Conservation (phyloP, 2,797 vertebrate species). For the Argyrosomus regius region DNA sequence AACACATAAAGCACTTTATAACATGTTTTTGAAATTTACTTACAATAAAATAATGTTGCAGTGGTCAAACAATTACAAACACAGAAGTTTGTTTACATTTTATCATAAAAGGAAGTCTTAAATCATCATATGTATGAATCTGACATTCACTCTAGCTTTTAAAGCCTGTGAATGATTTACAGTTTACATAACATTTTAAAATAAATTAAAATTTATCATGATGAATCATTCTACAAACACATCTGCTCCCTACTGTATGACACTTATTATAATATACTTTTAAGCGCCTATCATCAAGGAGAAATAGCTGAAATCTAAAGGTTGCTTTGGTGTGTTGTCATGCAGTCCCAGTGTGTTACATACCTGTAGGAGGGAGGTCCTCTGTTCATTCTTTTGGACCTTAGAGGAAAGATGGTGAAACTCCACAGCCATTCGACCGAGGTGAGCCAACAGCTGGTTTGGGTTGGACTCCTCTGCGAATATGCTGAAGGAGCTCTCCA, state of each 20-base stretch:
- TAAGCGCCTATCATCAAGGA: background rate
- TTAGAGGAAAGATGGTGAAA: constrained; percentile 97
- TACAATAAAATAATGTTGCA: background rate
- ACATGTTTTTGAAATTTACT: background rate
- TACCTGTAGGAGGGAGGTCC: constrained; percentile 96
- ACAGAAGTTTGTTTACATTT: background rate
- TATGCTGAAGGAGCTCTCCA: constrained; percentile 95
- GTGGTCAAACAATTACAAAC: background rate
- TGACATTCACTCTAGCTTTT: background rate
- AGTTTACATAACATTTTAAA: background rate
- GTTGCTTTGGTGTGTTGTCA: background rate
- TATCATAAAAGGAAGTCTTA: background rate
- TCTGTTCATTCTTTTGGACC: constrained; percentile 97
- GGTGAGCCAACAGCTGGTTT: constrained; percentile 93
- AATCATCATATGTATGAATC: background rate
- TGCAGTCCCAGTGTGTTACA: background rate
- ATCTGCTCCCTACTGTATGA: background rate
- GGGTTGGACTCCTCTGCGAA: constrained; percentile 95
- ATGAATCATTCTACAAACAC: background rate
- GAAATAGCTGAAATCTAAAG: background rate
- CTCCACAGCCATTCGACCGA: constrained; percentile 98
- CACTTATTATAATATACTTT: background rate
- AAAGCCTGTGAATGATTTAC: background rate
- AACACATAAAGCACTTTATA: background rate
- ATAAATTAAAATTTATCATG: background rate